phyloP scores from a whole-genome alignment of 2,888 invertebrate genomes.

The Ferrisia virgata region DNA sequence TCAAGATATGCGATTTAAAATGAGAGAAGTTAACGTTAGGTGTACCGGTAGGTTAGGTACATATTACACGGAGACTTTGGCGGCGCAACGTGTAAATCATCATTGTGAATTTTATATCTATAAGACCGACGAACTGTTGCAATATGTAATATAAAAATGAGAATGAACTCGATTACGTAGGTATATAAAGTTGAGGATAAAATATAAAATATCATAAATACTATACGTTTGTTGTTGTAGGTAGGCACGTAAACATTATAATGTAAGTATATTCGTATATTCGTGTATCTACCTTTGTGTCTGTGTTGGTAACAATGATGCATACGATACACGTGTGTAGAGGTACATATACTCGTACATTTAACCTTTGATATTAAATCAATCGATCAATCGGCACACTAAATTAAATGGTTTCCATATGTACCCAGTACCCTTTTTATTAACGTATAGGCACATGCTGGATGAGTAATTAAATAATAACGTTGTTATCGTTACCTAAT shows the following conservation, averaged over 20 bases:
- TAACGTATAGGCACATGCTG: neutral
- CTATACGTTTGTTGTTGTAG: too few species aligned
- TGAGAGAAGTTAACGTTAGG: too few species aligned
- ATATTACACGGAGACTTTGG: too few species aligned
- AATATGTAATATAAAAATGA: neutral
- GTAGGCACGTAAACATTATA: too few species aligned
- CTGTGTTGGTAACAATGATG: too few species aligned
- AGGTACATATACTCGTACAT: neutral
- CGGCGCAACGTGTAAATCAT: neutral
- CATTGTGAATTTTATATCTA: neutral
- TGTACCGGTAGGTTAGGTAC: too few species aligned
- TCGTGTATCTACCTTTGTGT: neutral
- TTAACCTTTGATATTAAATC: neutral
- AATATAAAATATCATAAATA: too few species aligned
- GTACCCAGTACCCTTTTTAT: neutral
- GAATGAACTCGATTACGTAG: neutral
- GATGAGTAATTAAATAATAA: conserved; percentile 19
- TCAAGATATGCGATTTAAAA: neutral
- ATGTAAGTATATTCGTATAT: neutral
- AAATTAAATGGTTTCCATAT: neutral
- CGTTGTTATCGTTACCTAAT: conserved; percentile 17
- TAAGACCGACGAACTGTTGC: neutral
- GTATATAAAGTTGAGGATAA: too few species aligned
- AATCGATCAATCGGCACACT: neutral
- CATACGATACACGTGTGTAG: neutral